A percentile compares a stretch with the other conserved stretches of the same genome.
phyloP scores from a whole-genome alignment of 2,113 vertebrate species.

The Pleuronectes platessa region DNA sequence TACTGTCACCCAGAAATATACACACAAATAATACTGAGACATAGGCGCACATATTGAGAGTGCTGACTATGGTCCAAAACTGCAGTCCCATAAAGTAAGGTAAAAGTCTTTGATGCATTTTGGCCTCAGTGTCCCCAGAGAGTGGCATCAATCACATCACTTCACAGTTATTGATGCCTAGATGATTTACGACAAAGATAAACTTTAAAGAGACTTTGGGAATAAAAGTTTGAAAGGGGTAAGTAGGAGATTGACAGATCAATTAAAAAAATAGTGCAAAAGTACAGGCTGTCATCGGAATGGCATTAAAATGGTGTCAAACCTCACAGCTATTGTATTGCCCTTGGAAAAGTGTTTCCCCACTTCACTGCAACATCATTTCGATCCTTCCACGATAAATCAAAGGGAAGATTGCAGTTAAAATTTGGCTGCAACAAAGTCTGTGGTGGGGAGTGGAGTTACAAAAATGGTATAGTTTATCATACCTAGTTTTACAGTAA shows the following conservation, averaged over 20 bases:
- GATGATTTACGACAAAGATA: conserved; percentile 10
- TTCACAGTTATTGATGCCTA: conserved; percentile 13
- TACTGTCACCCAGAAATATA: not conserved
- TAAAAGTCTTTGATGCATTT: conserved; percentile 20
- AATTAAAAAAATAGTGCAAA: conserved; percentile 26
- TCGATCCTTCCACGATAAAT: too few species aligned
- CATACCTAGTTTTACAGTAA: too few species aligned
- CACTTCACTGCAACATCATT: conserved; percentile 36
- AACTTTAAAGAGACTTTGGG: conserved; percentile 32
- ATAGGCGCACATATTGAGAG: not conserved
- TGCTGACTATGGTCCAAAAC: not conserved
- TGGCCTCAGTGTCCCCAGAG: not conserved
- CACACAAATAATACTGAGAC: not conserved
- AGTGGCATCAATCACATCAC: conserved; percentile 18
- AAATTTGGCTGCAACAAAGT: too few species aligned
- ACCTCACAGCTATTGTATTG: conserved; percentile 27
- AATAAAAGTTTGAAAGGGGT: conserved; percentile 20
- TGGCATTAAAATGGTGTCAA: conserved; percentile 39
- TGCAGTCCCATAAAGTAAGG: not conserved
- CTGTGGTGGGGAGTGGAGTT: too few species aligned
- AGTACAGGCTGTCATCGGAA: conserved; percentile 29
- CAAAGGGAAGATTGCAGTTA: too few species aligned
- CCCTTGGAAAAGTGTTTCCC: conserved; percentile 37
- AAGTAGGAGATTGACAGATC: conserved; percentile 18
- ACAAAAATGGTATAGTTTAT: too few species aligned